These are phyloP conservation scores for Caenorhabditis angaria DNA, from an alignment of 2,888 invertebrate species.

Conservation along the genomic window DNA sequence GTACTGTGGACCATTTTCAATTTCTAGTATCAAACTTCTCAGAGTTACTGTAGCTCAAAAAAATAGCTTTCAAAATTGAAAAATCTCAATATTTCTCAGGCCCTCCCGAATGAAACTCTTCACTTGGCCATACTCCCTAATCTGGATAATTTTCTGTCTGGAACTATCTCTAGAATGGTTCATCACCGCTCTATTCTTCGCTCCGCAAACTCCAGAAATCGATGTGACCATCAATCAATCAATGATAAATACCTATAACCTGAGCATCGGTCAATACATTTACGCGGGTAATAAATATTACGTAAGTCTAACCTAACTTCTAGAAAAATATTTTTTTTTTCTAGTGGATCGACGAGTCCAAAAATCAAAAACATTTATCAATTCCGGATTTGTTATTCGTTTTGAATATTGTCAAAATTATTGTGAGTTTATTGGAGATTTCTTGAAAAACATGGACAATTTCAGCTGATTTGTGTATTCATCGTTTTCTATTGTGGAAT, in stretches of 20 bases:
- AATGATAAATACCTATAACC: slow-evolving; percentile 21
- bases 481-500: neutral
- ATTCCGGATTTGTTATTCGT: slow-evolving; percentile 28
- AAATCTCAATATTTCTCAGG: slow-evolving; percentile 9
- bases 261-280: slow-evolving; percentile 28
- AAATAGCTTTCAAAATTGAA: neutral
- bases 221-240: slow-evolving; percentile 31
- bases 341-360: slow-evolving; percentile 12
- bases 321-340: neutral
- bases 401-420: slow-evolving; percentile 28
- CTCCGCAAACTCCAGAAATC: slow-evolving; percentile 19
- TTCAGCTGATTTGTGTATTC: neutral
- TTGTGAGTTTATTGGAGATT: slow-evolving; percentile 16
- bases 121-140: slow-evolving; percentile 24
- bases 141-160: slow-evolving; percentile 29
- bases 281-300: slow-evolving; percentile 29
- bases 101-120: slow-evolving; percentile 34
- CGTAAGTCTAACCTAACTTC: slow-evolving; percentile 16
- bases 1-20: too few species aligned
- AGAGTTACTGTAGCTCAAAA: too few species aligned
- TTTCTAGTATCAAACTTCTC: too few species aligned
- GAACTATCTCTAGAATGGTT: slow-evolving; percentile 40
- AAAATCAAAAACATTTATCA: slow-evolving; percentile 10
- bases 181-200: slow-evolving; percentile 30
- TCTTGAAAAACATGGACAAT: neutral